A percentile compares a stretch with the other conserved stretches of the same genome.
phyloP scores from a whole-genome alignment of 1,140 invertebrate species.

The Dendrolimus kikuchii region DNA sequence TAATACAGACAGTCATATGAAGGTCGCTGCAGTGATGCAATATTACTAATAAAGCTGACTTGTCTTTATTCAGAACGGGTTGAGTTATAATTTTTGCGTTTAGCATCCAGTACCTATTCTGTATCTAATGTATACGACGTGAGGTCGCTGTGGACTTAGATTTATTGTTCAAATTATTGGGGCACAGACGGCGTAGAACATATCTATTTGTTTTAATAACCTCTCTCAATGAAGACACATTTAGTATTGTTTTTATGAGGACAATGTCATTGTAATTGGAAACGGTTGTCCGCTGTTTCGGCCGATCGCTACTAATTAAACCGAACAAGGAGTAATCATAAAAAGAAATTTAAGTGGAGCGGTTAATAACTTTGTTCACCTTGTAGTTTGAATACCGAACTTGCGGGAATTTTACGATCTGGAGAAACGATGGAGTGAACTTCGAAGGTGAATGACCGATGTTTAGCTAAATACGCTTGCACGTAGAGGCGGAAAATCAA shows the following conservation, averaged over 20 bases:
- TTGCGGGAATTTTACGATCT: constrained; percentile 27
- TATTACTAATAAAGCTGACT: no score
- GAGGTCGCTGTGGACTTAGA: constrained; percentile 18
- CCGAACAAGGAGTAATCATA: no score
- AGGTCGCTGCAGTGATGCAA: no score
- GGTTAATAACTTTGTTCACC: no score
- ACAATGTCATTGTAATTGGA: not conserved
- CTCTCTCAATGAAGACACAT: constrained; percentile 29
- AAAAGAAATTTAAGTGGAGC: no score
- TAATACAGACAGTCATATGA: no score
- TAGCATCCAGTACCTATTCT: not conserved
- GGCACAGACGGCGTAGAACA: constrained; percentile 27
- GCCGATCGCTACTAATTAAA: no score
- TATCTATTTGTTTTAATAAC: constrained; percentile 55
- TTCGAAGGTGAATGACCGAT: constrained; percentile 36
- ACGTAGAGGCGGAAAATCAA: constrained; percentile 57
- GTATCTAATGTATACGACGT: not conserved
- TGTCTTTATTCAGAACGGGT: no score
- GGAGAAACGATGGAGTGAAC: constrained; percentile 27
- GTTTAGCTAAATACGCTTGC: constrained; percentile 50
- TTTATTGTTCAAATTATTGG: constrained; percentile 48
- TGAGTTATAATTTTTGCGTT: no score
- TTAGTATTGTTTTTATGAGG: not conserved
- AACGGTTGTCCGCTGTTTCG: not conserved
- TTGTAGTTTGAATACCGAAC: not conserved